phyloP scores from a whole-genome alignment of 1,140 invertebrate genomes.

The Spodoptera frugiperda region DNA sequence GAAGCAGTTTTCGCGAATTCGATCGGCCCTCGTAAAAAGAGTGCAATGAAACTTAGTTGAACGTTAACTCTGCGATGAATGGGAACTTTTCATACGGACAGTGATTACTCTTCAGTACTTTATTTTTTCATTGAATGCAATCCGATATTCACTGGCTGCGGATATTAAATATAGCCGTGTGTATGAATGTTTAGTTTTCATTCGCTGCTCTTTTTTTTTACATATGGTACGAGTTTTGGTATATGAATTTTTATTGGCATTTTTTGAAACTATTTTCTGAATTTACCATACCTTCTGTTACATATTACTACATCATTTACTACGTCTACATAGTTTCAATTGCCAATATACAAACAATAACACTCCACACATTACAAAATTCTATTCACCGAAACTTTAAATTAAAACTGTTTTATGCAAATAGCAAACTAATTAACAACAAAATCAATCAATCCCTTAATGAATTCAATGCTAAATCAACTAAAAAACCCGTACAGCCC shows the following conservation, averaged over 20 bases:
- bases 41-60: slow-evolving; percentile 67
- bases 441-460: neutral
- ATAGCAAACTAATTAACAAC: neutral
- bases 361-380: too few relatives aligned
- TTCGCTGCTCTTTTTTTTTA: neutral
- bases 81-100: slow-evolving; percentile 58
- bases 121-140: slow-evolving; percentile 48
- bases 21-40: slow-evolving; percentile 65
- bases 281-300: too few relatives aligned
- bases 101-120: slow-evolving; percentile 55
- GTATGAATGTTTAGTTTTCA: slow-evolving; percentile 15
- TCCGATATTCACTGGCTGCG: slow-evolving; percentile 37
- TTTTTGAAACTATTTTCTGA: too few relatives aligned
- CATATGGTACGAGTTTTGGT: neutral
- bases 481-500: slow-evolving; percentile 27
- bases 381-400: too few relatives aligned
- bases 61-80: slow-evolving; percentile 71
- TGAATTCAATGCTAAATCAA: neutral
- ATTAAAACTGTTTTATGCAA: neutral
- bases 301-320: too few relatives aligned
- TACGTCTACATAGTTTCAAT: too few relatives aligned
- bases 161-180: slow-evolving; percentile 26
- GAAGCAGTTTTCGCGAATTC: slow-evolving; percentile 72
- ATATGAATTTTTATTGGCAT: neutral
- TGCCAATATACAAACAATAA: too few relatives aligned